Percentiles rank a stretch among this genome's conserved stretches.
These are phyloP conservation scores for Caenorhabditis inopinata DNA, from an alignment of 1,140 invertebrate species.

Conservation along the genomic window DNA sequence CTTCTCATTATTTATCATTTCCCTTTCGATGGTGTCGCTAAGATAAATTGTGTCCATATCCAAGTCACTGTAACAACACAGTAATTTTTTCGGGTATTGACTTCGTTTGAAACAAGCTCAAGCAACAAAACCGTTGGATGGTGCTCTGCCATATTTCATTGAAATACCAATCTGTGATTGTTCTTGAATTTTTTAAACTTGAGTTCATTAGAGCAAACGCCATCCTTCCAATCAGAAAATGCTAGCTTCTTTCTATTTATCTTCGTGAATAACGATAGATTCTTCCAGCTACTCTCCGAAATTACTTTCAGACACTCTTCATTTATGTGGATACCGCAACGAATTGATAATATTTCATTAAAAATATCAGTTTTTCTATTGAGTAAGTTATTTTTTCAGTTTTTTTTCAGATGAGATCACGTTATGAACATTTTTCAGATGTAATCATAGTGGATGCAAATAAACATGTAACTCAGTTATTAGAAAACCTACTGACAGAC, in stretches of 20 bases:
- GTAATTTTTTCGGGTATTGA: neutral
- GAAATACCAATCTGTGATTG: too few species aligned
- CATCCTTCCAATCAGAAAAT: neutral
- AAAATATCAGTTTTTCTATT: neutral
- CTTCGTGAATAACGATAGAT: too few species aligned
- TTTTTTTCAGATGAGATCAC: too few species aligned
- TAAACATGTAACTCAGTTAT: constrained; percentile 12
- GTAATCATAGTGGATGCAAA: neutral
- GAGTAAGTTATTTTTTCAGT: neutral
- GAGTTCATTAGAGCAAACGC: too few species aligned
- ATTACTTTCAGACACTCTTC: neutral
- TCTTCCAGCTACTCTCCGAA: neutral
- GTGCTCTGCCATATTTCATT: neutral
- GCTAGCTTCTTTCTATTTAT: neutral
- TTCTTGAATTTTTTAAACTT: too few species aligned
- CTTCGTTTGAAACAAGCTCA: neutral
- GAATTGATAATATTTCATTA: neutral
- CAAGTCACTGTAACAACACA: constrained; percentile 11
- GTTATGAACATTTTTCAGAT: constrained; percentile 2
- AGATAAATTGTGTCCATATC: constrained; percentile 16
- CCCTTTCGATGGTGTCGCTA: constrained; percentile 12
- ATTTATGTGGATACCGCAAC: constrained; percentile 29
- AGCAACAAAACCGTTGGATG: neutral
- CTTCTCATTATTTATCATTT: constrained; percentile 31
- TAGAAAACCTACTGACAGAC: constrained; percentile 40